phyloP scores from a whole-genome alignment of 2,888 invertebrate genomes.

The Cylindroiulus punctatus region DNA sequence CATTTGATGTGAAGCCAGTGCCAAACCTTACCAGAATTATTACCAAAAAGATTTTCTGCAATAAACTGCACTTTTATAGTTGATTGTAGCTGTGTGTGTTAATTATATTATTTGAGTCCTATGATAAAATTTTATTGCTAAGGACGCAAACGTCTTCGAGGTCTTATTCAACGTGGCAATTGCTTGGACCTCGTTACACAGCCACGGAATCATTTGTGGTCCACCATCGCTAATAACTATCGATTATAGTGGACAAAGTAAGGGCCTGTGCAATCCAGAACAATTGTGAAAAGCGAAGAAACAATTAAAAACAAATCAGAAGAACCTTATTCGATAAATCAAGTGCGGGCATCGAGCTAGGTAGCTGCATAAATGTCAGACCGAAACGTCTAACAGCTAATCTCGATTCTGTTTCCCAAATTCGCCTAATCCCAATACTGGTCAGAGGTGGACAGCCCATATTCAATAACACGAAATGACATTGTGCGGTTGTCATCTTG shows the following conservation, averaged over 20 bases:
- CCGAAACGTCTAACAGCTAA: constrained; percentile 5
- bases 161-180: neutral
- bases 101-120: too few relatives aligned
- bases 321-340: constrained; percentile 38
- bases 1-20: too few relatives aligned
- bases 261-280: neutral
- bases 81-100: too few relatives aligned
- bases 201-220: constrained; percentile 18
- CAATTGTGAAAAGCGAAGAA: constrained; percentile 6
- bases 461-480: constrained; percentile 13
- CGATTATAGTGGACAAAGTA: neutral
- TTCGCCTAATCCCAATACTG: constrained; percentile 21
- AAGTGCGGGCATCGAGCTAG: neutral
- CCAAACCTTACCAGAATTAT: too few relatives aligned
- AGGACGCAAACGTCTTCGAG: neutral
- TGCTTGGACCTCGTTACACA: constrained; percentile 21
- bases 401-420: neutral
- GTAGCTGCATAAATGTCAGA: neutral
- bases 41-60: too few relatives aligned
- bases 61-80: too few relatives aligned
- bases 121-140: too few relatives aligned
- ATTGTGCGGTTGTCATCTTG: constrained; percentile 26
- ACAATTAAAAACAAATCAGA: constrained; percentile 49
- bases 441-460: constrained; percentile 14
- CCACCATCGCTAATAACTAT: neutral